Evolutionary conservation across 2,888 invertebrate species (phyloP).

Genomic region (Drosophila conformis): DNA sequence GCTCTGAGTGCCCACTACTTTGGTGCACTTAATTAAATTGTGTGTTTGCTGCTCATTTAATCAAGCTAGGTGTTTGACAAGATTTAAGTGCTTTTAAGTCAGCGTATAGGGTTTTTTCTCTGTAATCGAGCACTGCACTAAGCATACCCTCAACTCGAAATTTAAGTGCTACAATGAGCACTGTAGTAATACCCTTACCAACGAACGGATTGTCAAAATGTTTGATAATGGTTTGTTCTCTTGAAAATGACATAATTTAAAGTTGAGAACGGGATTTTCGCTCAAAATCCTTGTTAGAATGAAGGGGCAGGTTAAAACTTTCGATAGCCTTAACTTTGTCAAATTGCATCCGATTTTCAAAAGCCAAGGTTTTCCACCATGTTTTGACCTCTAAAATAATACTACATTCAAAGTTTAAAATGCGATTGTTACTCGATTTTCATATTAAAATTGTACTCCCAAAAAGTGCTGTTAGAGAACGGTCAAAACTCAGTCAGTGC

Average conservation of each 20-base stretch:
- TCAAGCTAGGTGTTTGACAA: not conserved
- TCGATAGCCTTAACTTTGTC: not conserved
- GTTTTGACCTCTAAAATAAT: not conserved
- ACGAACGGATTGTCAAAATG: not conserved
- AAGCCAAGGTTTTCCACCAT: not conserved
- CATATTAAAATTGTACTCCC: not conserved
- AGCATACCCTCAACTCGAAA: not conserved
- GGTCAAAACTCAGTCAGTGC: not conserved
- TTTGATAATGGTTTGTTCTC: not conserved
- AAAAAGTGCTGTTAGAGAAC: not conserved
- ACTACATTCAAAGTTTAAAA: not conserved
- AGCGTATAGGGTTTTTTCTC: not conserved
- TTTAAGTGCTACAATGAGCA: not conserved
- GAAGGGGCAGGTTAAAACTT: not conserved
- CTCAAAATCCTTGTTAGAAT: not conserved
- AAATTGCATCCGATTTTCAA: not conserved
- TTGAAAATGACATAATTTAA: not conserved
- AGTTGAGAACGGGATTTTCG: not conserved
- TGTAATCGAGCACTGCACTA: not conserved
- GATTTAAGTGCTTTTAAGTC: not conserved
- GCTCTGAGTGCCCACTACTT: not conserved
- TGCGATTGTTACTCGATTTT: not conserved
- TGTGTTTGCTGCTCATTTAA: not conserved
- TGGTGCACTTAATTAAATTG: slow-evolving; percentile 13
- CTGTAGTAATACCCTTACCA: not conserved